Conservation (phyloP, 2,113 vertebrate genomes). For the Tichodroma muraria region DNA sequence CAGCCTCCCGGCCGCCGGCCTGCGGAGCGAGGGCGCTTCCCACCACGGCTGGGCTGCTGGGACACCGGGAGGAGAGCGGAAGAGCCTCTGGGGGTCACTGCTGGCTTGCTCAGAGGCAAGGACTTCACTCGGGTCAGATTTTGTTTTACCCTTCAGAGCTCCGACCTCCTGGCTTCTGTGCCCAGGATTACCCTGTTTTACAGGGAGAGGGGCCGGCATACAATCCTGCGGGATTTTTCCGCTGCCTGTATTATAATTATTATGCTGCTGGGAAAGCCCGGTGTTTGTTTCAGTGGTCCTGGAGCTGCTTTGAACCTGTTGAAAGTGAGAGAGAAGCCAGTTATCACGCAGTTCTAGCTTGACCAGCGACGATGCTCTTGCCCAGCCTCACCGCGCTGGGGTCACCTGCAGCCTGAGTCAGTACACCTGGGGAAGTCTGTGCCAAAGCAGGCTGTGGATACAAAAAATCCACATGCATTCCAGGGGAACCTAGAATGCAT, state of each 20-base stretch:
- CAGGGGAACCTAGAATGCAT: background rate
- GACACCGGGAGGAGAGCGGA: constrained; percentile 22
- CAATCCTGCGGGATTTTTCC: background rate
- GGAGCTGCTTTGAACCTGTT: constrained; percentile 75
- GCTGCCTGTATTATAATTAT: accelerated
- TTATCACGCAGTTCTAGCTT: background rate
- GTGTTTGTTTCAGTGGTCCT: constrained; percentile 40
- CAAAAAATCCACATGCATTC: background rate
- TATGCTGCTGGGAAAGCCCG: constrained; percentile 53
- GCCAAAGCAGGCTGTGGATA: background rate
- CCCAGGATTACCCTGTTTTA: background rate
- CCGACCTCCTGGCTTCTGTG: background rate
- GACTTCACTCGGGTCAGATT: background rate
- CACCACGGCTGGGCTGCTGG: background rate
- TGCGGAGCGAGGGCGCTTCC: background rate
- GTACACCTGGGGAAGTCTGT: background rate
- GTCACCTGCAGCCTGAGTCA: background rate
- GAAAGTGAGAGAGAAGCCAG: background rate
- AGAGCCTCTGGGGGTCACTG: constrained; percentile 55
- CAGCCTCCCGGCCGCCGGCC: background rate
- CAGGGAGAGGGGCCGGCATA: background rate
- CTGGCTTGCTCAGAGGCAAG: background rate
- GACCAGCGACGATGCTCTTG: accelerated
- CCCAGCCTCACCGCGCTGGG: background rate
- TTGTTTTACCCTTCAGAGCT: background rate